These are phyloP conservation scores for Lymantria monacha DNA, from an alignment of 2,888 invertebrate species.

Conservation along the genomic window DNA sequence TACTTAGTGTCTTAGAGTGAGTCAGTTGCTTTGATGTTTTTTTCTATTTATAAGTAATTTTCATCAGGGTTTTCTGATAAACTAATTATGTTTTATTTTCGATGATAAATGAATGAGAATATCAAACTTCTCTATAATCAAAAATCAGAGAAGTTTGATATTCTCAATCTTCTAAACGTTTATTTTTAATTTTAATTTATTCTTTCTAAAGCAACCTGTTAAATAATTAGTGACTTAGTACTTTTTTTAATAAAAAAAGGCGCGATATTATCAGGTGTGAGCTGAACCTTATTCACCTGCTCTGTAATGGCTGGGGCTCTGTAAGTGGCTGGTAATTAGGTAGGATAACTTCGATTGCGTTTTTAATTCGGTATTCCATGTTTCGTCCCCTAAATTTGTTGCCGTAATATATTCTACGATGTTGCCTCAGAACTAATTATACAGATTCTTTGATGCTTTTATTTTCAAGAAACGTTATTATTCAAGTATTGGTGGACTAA, in stretches of 20 bases:
- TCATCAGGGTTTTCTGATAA: neutral
- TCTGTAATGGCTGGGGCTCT: constrained; percentile 56
- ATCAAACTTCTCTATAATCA: too few species aligned
- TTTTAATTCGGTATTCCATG: constrained; percentile 59
- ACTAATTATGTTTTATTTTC: neutral
- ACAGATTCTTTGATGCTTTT: too few species aligned
- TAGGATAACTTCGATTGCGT: constrained; percentile 80
- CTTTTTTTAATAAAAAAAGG: neutral
- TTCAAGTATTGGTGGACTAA: too few species aligned
- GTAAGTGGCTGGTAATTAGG: constrained; percentile 77
- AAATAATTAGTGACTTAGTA: too few species aligned
- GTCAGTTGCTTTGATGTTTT: too few species aligned
- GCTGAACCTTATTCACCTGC: neutral
- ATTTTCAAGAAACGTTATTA: too few species aligned
- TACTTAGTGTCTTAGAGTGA: too few species aligned
- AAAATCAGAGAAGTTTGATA: too few species aligned
- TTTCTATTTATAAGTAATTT: neutral
- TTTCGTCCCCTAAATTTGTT: neutral
- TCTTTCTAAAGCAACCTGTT: too few species aligned
- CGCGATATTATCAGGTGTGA: neutral
- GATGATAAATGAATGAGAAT: neutral
- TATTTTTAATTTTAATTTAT: too few species aligned
- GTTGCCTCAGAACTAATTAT: neutral
- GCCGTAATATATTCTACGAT: neutral
- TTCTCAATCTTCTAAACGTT: too few species aligned